These are phyloP conservation scores for Notarius quadriscutis DNA, from an alignment of 2,113 vertebrate species.

Conservation along the genomic window DNA sequence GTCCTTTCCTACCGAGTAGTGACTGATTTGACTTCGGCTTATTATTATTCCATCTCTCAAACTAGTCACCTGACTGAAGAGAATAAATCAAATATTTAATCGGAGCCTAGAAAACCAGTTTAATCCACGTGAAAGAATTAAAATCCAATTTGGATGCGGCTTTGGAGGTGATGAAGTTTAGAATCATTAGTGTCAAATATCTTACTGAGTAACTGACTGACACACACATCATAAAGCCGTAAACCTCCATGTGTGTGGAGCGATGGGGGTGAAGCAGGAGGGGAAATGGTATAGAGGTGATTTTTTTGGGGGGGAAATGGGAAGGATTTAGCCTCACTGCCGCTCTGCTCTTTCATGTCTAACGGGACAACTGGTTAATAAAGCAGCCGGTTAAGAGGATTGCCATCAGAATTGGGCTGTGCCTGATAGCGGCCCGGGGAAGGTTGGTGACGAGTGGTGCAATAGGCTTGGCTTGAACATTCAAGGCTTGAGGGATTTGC, in stretches of 20 bases:
- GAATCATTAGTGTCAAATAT: slow-evolving; percentile 48
- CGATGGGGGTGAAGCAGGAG: slow-evolving; percentile 30
- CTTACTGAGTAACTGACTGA: slow-evolving; percentile 60
- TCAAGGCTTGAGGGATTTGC: slow-evolving; percentile 63
- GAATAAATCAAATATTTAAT: background rate
- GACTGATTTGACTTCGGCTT: slow-evolving; percentile 2
- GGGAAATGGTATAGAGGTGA: slow-evolving; percentile 31
- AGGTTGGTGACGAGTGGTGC: slow-evolving; percentile 54
- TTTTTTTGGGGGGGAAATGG: slow-evolving; percentile 41
- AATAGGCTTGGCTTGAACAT: slow-evolving; percentile 68
- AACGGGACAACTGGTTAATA: slow-evolving; percentile 80
- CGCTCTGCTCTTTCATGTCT: slow-evolving; percentile 69
- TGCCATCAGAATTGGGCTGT: slow-evolving; percentile 71
- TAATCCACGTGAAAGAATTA: slow-evolving; percentile 62
- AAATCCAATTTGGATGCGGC: slow-evolving; percentile 66
- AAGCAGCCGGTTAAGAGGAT: slow-evolving; percentile 80
- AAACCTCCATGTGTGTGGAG: slow-evolving; percentile 58
- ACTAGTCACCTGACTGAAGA: background rate
- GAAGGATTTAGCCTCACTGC: slow-evolving; percentile 43
- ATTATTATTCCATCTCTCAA: background rate
- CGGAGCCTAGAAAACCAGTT: background rate
- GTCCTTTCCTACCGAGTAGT: background rate
- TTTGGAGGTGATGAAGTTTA: slow-evolving; percentile 43
- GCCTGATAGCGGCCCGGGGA: slow-evolving; percentile 49
- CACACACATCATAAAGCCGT: slow-evolving; percentile 75